Base-by-base conservation (phyloP, 2,888 invertebrate species). In the Ecliptopera silaceata region DNA sequence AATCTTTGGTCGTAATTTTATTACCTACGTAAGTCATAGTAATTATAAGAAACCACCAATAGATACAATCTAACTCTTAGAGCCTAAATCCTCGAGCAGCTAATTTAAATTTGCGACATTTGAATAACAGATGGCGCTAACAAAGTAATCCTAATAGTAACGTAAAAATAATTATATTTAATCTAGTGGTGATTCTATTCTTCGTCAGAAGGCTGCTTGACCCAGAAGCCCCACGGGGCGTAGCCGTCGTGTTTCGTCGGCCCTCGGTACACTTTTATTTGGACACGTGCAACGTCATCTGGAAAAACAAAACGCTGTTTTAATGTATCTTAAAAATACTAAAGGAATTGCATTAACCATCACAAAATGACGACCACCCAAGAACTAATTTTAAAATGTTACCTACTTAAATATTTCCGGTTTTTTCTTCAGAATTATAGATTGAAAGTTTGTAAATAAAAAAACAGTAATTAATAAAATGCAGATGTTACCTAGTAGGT, bases 221-320 rank as follows among this genome's bases (percentile, higher is more conserved):
- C 93, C 95, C 94, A 95, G 77, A 93, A 95, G 2, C 95, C 95
- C 93, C 95, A 94, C 0, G 95, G 94, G 1, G 95, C 95, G 70
- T 93, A 94, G 18, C 93, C 91, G 56, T 93, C 93, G 63, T 93
- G 88, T 66, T 93, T 93, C 1, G 94, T 93, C 0, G 95, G 95
- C 0, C 95, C 95, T 62, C 95, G 82, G 82, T 95, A 95, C 36
- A 95, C 95, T 80, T 95, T 95, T 63, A 95, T 95, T 84, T 95
- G 95, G 1, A 95, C 95, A 48, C 95, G 82, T 2, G 92, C 93
- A 11, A 91, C 86, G 62, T 93, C 93, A 68, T 92, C 93, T 93
- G 78, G n/a, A 22, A 71, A 77, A 56, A 44, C 48, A 56, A 26
- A 64, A 48, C 55, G 39, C 11, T 11, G 8, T 46, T 11, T 10